Evolutionary conservation across 2,888 invertebrate species (phyloP).

Genomic region (Slavum lentiscoides): DNA sequence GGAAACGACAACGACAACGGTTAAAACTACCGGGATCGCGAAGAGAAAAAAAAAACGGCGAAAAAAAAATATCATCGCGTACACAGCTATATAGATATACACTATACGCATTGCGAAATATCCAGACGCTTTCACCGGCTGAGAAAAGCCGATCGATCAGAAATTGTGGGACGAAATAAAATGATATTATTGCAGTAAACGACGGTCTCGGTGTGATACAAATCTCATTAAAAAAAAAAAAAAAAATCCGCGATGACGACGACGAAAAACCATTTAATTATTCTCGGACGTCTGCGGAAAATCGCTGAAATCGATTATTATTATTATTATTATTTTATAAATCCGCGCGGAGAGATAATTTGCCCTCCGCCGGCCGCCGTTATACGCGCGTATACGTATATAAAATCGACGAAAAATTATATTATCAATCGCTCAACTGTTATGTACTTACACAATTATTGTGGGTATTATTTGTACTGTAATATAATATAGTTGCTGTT

Average conservation of each 20-base stretch:
- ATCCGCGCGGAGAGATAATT: no score
- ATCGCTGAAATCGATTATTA: no score
- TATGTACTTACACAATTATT: no score
- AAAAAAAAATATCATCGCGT: no score
- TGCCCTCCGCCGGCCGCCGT: no score
- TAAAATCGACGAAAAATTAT: no score
- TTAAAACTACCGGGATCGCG: slow-evolving; percentile 16
- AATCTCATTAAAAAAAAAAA: not conserved
- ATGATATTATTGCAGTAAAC: not conserved
- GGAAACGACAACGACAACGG: slow-evolving; percentile 25
- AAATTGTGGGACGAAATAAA: slow-evolving; percentile 33
- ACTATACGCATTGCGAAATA: not conserved
- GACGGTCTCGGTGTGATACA: not conserved
- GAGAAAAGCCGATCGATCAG: slow-evolving; percentile 49
- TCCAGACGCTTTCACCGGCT: slow-evolving; percentile 46
- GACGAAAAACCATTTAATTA: not conserved
- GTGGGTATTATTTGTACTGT: no score
- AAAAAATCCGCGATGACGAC: not conserved
- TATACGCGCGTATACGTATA: no score
- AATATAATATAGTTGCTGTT: no score
- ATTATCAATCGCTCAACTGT: no score
- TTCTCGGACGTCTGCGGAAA: no score
- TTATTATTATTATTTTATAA: no score
- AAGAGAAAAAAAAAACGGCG: slow-evolving; percentile 14
- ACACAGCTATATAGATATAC: not conserved